Evolutionary conservation across 2,888 invertebrate genomes (phyloP), one percentile per base, ranked within the genome.

Genomic region (Cantharis lateralis): DNA sequence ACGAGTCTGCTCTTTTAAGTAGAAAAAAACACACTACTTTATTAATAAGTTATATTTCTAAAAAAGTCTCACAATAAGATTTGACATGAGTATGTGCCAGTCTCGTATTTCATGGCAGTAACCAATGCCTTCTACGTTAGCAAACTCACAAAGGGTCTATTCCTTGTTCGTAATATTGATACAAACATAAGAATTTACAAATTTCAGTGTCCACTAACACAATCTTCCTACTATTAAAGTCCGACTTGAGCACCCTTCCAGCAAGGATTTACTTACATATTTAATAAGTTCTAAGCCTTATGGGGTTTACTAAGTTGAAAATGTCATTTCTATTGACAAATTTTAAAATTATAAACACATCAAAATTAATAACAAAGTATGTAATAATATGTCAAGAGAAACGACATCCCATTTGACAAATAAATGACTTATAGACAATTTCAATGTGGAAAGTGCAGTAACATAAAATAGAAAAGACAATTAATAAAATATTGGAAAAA

Each of bases 1-100:
- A 86, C 85, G 82, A 85, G 85, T 84, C 85, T 84, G 79, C 79
- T 80, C 82, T 82, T 68, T 75, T 77, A 78, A 79, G 77, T 80
- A 80, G 81, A 82, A 83, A 82, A 82, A 82, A 81, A 83, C 80
- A 81, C 72, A 76, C 82, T 83, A 66, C 84, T 86, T 82, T 84
- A 83, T 85, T 85, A 77, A 77, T 85, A 87, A 85, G 83, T 87
- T 87, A 86, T 87, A 87, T 88, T 87, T 87, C 87, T 87, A 84
- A 87, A 87, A 87, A 87, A 87, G 84, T 87, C 86, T 87, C 87
- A 88, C 87, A 88, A 87, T 84, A 85, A 86, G 85, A 87, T 87
- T 87, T 86, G 87, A 86, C 86, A 87, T 82, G 82, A 82, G 83
- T 81, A 82, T 86, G 85, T 86, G 87, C 87, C 87, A 87, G 86